phyloP scores from a whole-genome alignment of 2,888 invertebrate species.

The Prosapia bicincta region DNA sequence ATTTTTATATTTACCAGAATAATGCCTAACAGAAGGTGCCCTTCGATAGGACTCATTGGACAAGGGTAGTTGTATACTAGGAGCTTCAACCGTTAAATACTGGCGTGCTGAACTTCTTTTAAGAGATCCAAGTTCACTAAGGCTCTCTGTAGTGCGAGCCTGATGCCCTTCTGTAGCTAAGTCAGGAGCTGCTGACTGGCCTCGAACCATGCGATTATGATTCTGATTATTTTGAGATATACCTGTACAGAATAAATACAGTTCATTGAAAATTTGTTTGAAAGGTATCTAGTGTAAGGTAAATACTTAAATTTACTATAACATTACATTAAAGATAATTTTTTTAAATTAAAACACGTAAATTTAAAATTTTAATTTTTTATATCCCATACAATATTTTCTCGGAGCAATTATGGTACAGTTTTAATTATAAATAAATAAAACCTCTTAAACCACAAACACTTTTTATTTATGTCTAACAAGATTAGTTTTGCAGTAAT shows the following conservation, averaged over 20 bases:
- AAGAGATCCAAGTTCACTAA: not conserved
- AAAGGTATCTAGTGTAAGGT: too few species aligned
- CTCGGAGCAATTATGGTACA: too few species aligned
- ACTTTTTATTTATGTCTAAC: too few species aligned
- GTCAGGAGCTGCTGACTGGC: conserved; percentile 41
- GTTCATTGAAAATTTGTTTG: too few species aligned
- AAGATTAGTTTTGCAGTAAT: too few species aligned
- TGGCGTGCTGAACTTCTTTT: conserved; percentile 22
- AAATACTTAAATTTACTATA: too few species aligned
- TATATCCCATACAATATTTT: too few species aligned
- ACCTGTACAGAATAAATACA: not conserved
- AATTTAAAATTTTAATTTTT: too few species aligned
- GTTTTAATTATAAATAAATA: too few species aligned
- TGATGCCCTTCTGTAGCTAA: conserved; percentile 13
- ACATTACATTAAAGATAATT: too few species aligned
- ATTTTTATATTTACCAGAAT: not conserved
- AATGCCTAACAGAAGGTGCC: not conserved
- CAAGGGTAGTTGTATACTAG: not conserved
- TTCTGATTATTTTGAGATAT: not conserved
- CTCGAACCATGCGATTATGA: conserved; percentile 20
- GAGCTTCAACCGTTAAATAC: conserved; percentile 23
- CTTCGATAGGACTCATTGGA: not conserved
- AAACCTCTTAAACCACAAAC: too few species aligned
- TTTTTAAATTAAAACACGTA: too few species aligned
- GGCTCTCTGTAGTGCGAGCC: not conserved